Base-by-base conservation (phyloP, 2,797 vertebrate species). In the Chaunax sp. region DNA sequence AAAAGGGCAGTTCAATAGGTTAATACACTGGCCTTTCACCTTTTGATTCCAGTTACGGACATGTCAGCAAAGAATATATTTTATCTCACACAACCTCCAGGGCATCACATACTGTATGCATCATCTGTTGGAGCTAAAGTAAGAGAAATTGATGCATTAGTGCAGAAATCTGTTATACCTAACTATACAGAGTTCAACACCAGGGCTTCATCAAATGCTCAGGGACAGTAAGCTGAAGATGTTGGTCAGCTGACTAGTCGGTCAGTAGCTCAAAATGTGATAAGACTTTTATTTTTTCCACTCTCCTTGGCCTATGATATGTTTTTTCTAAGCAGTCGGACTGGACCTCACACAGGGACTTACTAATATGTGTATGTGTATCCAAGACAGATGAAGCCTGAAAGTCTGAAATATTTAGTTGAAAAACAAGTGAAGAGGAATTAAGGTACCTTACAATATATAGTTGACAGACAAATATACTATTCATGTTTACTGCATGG, bases 21-120 rank as follows among this genome's bases (percentile, higher is more conserved):
- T 95, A 94, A 94, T 93, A 91, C 92, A 90, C 87, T 93, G 93
- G 89, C 93, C 93, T 95, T 94, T 95, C 91, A 91, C 93, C 93
- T 89, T 93, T 93, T 93, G 91, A 94, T 94, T 94, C 85, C 86
- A 75, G 91, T 93, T 91, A 87, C 87, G 87, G 75, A 90, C 86
- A 86, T 92, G 93, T 93, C 94, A 94, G 92, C 92, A 93, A 59
- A 91, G 90, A 91, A 93, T 92, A 89, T 86, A 93, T 90, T 93
- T 90, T 81, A 90, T 89, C 88, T 86, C 69, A 28, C 74, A 64
- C 71, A 77, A 80, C 69, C 87, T 84, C 72, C 26, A 43, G 65
- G 55, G 71, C 66, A 75, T 80, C 58, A 54, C 61, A 68, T n/a
- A n/a, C n/a, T n/a, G n/a, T 62, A 64, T 63, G 22, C 69, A 77